Evolutionary conservation across 2,797 vertebrate genomes (phyloP).

Genomic region (Mareca penelope): DNA sequence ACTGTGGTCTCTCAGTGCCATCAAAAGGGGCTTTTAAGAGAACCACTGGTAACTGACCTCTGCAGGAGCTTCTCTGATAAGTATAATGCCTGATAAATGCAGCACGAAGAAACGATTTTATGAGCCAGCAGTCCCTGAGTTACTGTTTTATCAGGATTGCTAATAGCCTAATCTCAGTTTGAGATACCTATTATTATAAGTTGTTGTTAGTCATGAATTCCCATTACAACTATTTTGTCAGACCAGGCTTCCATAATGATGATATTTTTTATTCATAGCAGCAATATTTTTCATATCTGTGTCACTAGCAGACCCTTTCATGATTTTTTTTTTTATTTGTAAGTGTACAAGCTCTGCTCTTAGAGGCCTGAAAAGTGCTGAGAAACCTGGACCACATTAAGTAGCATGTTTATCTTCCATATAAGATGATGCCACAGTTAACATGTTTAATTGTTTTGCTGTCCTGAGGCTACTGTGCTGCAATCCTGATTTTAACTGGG

Average conservation of each 20-base stretch:
- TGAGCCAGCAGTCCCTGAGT: neutral
- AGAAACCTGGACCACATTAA: neutral
- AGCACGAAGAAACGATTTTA: constrained; percentile 15
- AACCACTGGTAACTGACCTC: neutral
- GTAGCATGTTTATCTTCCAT: neutral
- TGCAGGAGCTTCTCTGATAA: neutral
- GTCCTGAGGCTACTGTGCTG: neutral
- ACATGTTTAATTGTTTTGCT: neutral
- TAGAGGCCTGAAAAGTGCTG: neutral
- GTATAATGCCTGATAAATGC: neutral
- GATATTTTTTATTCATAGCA: neutral
- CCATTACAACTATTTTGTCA: neutral
- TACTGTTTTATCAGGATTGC: neutral
- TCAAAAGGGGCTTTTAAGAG: neutral
- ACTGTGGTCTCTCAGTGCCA: neutral
- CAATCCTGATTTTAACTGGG: neutral
- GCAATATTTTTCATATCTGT: neutral
- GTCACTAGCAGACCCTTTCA: neutral
- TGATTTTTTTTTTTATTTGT: neutral
- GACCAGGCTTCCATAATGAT: neutral
- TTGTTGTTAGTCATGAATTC: neutral
- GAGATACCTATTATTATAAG: neutral
- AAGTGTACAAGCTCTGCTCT: neutral
- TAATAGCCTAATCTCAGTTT: neutral
- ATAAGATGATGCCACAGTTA: neutral